These are phyloP conservation scores for Uria lomvia DNA, from an alignment of 2,113 vertebrate genomes.

Conservation along the genomic window DNA sequence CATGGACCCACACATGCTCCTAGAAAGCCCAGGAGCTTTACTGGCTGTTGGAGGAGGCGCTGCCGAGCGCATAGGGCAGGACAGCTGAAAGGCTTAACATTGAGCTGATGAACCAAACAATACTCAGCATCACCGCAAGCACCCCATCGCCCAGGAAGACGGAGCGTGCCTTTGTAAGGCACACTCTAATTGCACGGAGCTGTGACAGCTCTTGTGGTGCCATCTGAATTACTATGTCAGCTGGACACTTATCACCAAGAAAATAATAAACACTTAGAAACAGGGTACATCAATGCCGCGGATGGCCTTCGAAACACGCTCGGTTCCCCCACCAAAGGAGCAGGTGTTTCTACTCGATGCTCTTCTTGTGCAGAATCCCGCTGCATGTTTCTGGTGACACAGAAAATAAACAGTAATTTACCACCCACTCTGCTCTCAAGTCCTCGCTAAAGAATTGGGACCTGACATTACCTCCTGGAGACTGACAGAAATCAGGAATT, in stretches of 20 bases:
- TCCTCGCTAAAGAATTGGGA: background rate
- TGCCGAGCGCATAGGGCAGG: background rate
- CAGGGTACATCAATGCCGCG: background rate
- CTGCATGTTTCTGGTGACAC: background rate
- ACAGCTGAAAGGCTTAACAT: background rate
- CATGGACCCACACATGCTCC: fast-evolving
- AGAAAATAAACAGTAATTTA: slow-evolving; percentile 2
- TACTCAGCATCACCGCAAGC: background rate
- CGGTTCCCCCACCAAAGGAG: background rate
- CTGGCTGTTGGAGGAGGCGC: background rate
- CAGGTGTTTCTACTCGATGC: background rate
- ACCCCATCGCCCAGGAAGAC: background rate
- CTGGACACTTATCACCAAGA: background rate
- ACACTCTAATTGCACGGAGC: background rate
- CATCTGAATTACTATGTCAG: background rate
- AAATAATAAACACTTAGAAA: background rate
- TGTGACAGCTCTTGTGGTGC: background rate
- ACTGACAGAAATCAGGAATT: background rate
- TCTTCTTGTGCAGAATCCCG: background rate
- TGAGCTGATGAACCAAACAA: background rate
- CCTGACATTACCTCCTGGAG: background rate
- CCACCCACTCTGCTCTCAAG: background rate
- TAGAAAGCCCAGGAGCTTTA: background rate
- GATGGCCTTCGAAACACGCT: background rate
- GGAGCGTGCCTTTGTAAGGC: background rate